Conservation (phyloP, 2,797 vertebrate genomes). For the Enteromius viviparus region DNA sequence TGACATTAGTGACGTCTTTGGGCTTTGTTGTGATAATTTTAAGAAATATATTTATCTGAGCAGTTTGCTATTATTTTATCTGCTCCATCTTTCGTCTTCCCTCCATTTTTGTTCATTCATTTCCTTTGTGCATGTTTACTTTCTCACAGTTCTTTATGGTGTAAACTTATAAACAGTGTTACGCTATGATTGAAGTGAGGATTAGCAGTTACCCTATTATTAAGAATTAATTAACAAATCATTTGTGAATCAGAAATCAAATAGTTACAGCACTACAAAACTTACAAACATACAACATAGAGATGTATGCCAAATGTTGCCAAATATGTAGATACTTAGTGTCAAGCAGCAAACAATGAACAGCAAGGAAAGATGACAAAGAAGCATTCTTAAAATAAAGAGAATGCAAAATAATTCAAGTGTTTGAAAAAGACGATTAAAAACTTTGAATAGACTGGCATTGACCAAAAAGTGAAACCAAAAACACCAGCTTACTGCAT, state of each 20-base stretch:
- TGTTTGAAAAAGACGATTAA: neutral
- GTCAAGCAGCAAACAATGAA: constrained; percentile 17
- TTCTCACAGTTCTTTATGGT: neutral
- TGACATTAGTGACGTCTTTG: constrained; percentile 2
- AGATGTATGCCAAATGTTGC: neutral
- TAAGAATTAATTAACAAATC: neutral
- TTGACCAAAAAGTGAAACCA: constrained; percentile 9
- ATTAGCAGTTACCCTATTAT: neutral
- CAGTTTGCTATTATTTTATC: neutral
- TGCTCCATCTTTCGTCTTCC: neutral
- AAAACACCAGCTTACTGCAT: constrained; percentile 2
- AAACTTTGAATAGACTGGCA: neutral
- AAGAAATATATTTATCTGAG: neutral
- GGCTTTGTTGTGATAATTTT: neutral
- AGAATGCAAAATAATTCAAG: constrained; percentile 18
- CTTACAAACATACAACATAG: neutral
- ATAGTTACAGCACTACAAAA: neutral
- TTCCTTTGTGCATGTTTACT: neutral
- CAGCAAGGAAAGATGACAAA: neutral
- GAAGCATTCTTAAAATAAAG: neutral
- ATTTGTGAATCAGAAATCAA: neutral
- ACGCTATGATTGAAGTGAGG: neutral
- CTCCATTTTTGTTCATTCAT: neutral
- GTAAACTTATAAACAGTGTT: neutral
- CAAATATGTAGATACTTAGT: neutral